Percentiles rank a stretch among this genome's conserved stretches.
phyloP scores from a whole-genome alignment of 2,888 invertebrate genomes.

The Andrena chrysosceles region DNA sequence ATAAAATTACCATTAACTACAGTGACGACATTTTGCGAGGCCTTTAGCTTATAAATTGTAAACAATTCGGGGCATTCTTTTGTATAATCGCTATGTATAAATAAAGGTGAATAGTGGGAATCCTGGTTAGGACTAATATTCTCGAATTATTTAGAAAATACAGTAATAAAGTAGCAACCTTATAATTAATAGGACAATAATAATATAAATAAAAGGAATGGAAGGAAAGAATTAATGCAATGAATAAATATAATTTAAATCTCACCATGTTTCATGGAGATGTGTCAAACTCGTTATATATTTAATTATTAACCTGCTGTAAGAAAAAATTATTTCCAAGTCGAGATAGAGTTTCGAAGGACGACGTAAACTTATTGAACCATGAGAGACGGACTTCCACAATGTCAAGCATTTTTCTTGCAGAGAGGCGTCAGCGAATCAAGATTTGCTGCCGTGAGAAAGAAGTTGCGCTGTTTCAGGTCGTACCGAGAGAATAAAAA shows the following conservation, averaged over 20 bases:
- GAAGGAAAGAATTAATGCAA: not conserved
- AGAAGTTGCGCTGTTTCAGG: conserved; percentile 66
- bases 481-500: conserved; percentile 71
- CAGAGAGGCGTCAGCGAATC: conserved; percentile 66
- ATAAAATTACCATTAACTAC: not conserved
- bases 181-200: not conserved
- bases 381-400: not conserved
- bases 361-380: not conserved
- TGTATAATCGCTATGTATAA: conserved; percentile 53
- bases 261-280: not conserved
- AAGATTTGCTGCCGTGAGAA: conserved; percentile 69
- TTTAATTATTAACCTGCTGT: not conserved
- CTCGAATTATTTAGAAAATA: not conserved
- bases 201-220: not conserved
- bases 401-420: conserved; percentile 6
- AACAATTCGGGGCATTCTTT: conserved; percentile 32
- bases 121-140: not conserved
- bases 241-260: not conserved
- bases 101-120: conserved; percentile 31
- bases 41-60: conserved; percentile 5
- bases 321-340: not conserved
- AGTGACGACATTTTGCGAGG: conserved; percentile 8
- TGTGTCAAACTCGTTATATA: not conserved
- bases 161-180: not conserved
- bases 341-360: not conserved